Evolutionary conservation across 2,113 vertebrate species (phyloP).

Genomic region (Chaetura pelagica): DNA sequence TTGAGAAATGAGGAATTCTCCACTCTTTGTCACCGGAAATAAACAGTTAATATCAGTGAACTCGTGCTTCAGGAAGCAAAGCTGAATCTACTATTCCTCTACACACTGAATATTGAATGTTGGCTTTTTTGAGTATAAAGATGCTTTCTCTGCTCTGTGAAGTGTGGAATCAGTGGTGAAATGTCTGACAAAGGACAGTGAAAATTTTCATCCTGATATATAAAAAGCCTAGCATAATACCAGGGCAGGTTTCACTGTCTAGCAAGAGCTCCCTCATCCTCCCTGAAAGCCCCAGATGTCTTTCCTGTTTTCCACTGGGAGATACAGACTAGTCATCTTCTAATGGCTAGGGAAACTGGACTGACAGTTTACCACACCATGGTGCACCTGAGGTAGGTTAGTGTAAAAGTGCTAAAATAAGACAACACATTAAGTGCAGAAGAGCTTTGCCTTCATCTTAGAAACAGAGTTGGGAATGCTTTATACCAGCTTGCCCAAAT

Average conservation of each 20-base stretch:
- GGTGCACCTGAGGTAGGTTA: not conserved
- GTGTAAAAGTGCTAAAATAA: not conserved
- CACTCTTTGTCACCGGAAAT: not conserved
- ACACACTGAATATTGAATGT: not conserved
- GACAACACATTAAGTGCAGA: rapidly evolving
- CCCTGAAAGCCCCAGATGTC: not conserved
- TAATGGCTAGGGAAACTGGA: not conserved
- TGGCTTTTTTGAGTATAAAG: not conserved
- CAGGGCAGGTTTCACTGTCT: not conserved
- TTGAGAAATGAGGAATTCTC: not conserved
- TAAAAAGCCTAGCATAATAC: not conserved
- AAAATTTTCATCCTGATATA: not conserved
- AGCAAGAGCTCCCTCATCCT: not conserved
- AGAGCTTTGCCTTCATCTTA: not conserved
- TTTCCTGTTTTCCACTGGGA: not conserved
- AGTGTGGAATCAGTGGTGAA: not conserved
- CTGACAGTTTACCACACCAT: not conserved
- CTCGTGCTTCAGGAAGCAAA: not conserved
- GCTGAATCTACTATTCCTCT: not conserved
- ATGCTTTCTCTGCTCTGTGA: not conserved
- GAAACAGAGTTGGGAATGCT: not conserved
- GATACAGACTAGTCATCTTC: not conserved
- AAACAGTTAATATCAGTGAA: rapidly evolving
- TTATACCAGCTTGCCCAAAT: not conserved
- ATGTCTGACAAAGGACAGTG: not conserved